Evolutionary conservation across 2,113 vertebrate species (phyloP), one percentile per base, ranked within the genome.

Genomic region (Blennius ocellaris): DNA sequence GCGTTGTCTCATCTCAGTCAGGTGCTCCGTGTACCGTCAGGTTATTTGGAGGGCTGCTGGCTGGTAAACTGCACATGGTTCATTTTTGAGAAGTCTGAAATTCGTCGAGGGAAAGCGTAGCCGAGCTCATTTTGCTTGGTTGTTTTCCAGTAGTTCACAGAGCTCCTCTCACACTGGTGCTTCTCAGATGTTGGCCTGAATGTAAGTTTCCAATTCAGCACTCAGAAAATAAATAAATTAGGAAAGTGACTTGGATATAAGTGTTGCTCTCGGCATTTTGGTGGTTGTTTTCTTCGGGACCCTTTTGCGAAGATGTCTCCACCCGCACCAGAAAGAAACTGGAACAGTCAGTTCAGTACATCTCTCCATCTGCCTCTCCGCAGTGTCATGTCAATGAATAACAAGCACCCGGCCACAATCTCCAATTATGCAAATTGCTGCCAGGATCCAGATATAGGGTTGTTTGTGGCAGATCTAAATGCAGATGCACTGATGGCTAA

Each of bases 401-500:
- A 90, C 88, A 89, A 89, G 80, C 63, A 65, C 57, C 69, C 14
- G 50, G 82, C 84, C 79, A 83, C 90, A 88, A 90, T 86, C 87
- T 86, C 74, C 87, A 86, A 89, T 89, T 85, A 90, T 90, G 90
- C 80, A 92, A 90, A 90, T 84, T 43, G 52, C 5, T 60, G 62
- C 72, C 40, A 16, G 86, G 66, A 84, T 86, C 69, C 65, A 73
- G 84, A 85, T 82, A 79, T 89, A 80, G 66, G 80, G 73, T 78
- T 76, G 73, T 89, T 81, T 78, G 63, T 64, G 75, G 76, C 63
- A 51, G 69, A 87, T 89, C 67, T 84, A 77, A 86, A 89, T 88
- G 86, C 79, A 87, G 89, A 89, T 80, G 72, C 79, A 66, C 59
- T 85, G 81, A 73, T 81, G 83, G 78, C 85, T 87, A 74, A 77